A percentile compares a stretch with the other conserved stretches of the same genome.
phyloP scores from a whole-genome alignment of 2,888 invertebrate genomes.

The Netelia melanura region DNA sequence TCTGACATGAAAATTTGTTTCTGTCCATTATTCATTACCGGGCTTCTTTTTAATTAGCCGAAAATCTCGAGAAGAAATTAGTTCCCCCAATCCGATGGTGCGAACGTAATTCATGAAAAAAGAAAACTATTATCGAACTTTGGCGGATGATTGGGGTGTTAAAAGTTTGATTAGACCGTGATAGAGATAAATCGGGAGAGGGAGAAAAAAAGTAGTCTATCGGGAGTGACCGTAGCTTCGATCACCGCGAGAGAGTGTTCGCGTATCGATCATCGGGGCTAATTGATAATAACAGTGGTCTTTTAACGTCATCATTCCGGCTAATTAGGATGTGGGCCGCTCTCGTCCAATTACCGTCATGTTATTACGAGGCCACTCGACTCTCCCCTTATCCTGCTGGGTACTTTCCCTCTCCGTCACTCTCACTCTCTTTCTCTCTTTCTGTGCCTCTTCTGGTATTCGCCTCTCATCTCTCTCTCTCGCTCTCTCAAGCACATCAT shows the following conservation, averaged over 20 bases:
- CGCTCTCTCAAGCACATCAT: constrained; percentile 17
- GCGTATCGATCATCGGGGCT: constrained; percentile 78
- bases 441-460: not conserved
- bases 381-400: constrained; percentile 74
- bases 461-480: not conserved
- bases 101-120: too few species aligned
- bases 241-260: constrained; percentile 68
- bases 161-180: constrained; percentile 9
- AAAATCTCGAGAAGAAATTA: not conserved
- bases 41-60: not conserved
- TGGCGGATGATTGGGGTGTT: not conserved
- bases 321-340: constrained; percentile 80
- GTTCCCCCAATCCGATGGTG: not conserved
- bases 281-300: constrained; percentile 81
- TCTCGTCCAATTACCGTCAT: constrained; percentile 80
- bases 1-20: too few species aligned
- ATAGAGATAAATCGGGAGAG: constrained; percentile 28
- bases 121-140: not conserved
- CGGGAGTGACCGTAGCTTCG: constrained; percentile 54
- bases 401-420: constrained; percentile 32
- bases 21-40: too few species aligned
- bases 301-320: constrained; percentile 78
- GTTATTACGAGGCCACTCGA: constrained; percentile 79
- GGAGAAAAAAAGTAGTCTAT: constrained; percentile 21
- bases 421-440: constrained; percentile 33